Percentiles rank a stretch among this genome's conserved stretches.
Conservation (phyloP, 2,113 vertebrate species). For the Tangachromis dhanisi region DNA sequence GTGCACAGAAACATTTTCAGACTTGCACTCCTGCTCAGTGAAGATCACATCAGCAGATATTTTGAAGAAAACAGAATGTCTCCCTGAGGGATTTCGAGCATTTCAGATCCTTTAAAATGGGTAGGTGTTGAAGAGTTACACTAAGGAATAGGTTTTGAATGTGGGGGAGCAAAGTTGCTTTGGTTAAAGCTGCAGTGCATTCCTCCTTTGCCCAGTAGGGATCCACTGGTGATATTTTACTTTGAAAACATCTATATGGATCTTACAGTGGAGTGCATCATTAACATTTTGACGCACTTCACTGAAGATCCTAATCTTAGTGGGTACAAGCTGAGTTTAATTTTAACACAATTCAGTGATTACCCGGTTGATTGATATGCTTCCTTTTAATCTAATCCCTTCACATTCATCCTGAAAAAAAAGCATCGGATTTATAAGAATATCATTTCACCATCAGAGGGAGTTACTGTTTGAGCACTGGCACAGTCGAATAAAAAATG, state of each 20-base stretch:
- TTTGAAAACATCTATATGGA: background rate
- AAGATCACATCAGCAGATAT: slow-evolving; percentile 35
- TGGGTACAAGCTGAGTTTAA: background rate
- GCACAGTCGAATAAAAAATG: background rate
- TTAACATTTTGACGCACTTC: background rate
- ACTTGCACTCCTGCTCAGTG: slow-evolving; percentile 17
- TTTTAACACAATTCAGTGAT: background rate
- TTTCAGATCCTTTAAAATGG: slow-evolving; percentile 24
- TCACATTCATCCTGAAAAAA: background rate
- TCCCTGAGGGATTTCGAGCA: background rate
- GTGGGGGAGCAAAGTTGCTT: background rate
- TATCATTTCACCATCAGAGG: background rate
- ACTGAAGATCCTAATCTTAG: background rate
- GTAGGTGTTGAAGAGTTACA: slow-evolving; percentile 9
- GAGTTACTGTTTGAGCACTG: background rate
- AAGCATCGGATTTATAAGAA: background rate
- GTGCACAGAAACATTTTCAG: slow-evolving; percentile 23
- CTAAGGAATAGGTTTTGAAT: background rate
- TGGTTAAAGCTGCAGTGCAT: background rate
- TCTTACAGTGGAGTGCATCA: background rate
- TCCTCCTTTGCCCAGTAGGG: background rate
- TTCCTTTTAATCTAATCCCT: background rate
- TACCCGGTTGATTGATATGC: background rate
- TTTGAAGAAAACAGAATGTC: background rate
- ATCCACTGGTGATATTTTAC: background rate